A percentile compares a stretch with the other conserved stretches of the same genome.
Evolutionary conservation across 1,140 invertebrate genomes (phyloP).

Genomic region (Polyergus mexicanus): DNA sequence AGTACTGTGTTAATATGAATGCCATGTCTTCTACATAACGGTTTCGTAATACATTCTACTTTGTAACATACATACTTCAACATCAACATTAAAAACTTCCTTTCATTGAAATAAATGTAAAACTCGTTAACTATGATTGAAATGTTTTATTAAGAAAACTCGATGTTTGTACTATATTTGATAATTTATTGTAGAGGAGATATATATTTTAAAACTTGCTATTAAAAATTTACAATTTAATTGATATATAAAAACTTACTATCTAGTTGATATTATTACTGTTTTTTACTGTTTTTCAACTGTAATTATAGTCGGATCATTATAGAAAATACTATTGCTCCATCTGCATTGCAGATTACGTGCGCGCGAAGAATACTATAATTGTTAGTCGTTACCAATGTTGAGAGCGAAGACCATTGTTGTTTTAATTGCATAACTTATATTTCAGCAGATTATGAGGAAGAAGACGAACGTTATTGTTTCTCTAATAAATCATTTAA

Average conservation of each 20-base stretch:
- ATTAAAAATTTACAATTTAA: neutral
- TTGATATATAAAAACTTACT: neutral
- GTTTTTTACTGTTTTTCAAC: neutral
- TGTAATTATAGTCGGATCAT: neutral
- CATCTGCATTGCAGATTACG: slow-evolving; percentile 46
- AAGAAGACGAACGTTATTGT: slow-evolving; percentile 41
- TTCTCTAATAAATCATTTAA: neutral
- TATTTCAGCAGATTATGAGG: slow-evolving; percentile 50
- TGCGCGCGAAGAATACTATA: slow-evolving; percentile 63
- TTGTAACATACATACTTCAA: slow-evolving; percentile 17
- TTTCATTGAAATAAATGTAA: slow-evolving; percentile 27
- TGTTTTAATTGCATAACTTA: slow-evolving; percentile 73
- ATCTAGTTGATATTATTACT: slow-evolving; percentile 1
- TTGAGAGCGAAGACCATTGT: slow-evolving; percentile 64
- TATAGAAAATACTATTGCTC: neutral
- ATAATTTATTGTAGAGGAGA: neutral
- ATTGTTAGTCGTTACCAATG: slow-evolving; percentile 61
- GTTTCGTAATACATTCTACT: slow-evolving; percentile 48
- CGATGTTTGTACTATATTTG: neutral
- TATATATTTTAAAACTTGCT: neutral
- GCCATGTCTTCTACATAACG: slow-evolving; percentile 74
- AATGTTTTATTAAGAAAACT: neutral
- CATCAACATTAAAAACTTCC: slow-evolving; percentile 50
- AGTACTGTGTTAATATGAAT: slow-evolving; percentile 57
- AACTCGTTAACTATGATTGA: neutral